Conservation (phyloP, 2,797 vertebrate genomes). For the Discoglossus pictus region DNA sequence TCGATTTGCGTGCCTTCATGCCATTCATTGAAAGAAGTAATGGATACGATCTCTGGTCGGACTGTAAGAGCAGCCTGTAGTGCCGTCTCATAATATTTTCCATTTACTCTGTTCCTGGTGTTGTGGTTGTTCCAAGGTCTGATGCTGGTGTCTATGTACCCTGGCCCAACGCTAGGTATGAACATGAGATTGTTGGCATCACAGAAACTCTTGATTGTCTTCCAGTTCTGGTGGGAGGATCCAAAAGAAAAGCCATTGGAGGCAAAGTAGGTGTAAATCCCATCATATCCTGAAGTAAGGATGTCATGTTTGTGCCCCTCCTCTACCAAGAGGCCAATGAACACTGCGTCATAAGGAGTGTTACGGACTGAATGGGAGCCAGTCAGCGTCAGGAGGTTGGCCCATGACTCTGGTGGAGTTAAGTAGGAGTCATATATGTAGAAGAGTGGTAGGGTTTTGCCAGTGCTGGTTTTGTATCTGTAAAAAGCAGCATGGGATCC, state of each 20-base stretch:
- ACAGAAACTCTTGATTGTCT: conserved; percentile 82
- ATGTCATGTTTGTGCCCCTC: conserved; percentile 85
- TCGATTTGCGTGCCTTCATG: conserved; percentile 89
- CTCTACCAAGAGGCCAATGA: conserved; percentile 81
- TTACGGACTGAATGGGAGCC: conserved; percentile 80
- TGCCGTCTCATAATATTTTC: conserved; percentile 86
- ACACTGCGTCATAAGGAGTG: conserved; percentile 79
- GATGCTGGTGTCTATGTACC: conserved; percentile 84
- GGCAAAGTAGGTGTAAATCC: conserved; percentile 89
- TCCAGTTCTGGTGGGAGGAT: conserved; percentile 86
- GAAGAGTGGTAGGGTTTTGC: conserved; percentile 80
- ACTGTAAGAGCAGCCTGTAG: conserved; percentile 80
- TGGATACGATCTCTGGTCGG: conserved; percentile 79
- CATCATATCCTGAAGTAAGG: conserved; percentile 78
- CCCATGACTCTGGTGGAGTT: conserved; percentile 80
- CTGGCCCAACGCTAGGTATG: conserved; percentile 84
- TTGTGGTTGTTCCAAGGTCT: conserved; percentile 91
- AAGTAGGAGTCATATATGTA: conserved; percentile 89
- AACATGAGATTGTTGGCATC: conserved; percentile 83
- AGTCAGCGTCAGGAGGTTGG: conserved; percentile 74
- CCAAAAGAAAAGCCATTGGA: conserved; percentile 90
- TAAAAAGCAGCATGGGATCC: conserved; percentile 84
- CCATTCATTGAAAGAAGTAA: conserved; percentile 90
- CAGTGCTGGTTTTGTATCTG: conserved; percentile 77
- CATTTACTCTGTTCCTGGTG: conserved; percentile 85